A percentile compares a stretch with the other conserved stretches of the same genome.
Evolutionary conservation across 1,140 invertebrate genomes (phyloP).

Genomic region (Eupeodes corollae): DNA sequence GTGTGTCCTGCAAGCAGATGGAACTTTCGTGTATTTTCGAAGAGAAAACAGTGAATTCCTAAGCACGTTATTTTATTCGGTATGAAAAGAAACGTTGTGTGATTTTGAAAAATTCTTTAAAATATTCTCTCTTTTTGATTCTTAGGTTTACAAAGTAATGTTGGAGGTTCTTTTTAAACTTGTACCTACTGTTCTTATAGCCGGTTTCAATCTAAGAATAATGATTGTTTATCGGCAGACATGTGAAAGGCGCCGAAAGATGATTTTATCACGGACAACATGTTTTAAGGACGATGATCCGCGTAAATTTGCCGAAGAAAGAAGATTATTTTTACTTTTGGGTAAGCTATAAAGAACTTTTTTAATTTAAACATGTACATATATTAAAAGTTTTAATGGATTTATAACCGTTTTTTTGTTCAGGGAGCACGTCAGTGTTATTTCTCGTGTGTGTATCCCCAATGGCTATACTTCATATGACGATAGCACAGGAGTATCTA

Average conservation of each 20-base stretch:
- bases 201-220: conserved; percentile 56
- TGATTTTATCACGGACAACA: conserved; percentile 45
- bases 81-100: conserved; percentile 24
- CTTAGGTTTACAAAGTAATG: conserved; percentile 48
- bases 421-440: conserved; percentile 52
- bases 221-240: conserved; percentile 55
- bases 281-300: conserved; percentile 45
- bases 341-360: conserved; percentile 23
- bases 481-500: conserved; percentile 50
- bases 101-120: background rate
- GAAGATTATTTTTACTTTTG: conserved; percentile 53
- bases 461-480: conserved; percentile 61
- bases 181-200: conserved; percentile 53
- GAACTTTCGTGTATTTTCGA: conserved; percentile 44
- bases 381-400: background rate
- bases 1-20: conserved; percentile 41
- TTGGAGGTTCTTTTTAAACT: conserved; percentile 56
- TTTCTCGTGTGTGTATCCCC: conserved; percentile 66
- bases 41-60: conserved; percentile 45
- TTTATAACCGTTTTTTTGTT: background rate
- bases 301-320: conserved; percentile 58
- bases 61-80: conserved; percentile 43
- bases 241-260: conserved; percentile 50
- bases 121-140: background rate
- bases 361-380: background rate